These are phyloP conservation scores for Ooceraea biroi DNA, from an alignment of 1,140 invertebrate genomes.

Conservation along the genomic window DNA sequence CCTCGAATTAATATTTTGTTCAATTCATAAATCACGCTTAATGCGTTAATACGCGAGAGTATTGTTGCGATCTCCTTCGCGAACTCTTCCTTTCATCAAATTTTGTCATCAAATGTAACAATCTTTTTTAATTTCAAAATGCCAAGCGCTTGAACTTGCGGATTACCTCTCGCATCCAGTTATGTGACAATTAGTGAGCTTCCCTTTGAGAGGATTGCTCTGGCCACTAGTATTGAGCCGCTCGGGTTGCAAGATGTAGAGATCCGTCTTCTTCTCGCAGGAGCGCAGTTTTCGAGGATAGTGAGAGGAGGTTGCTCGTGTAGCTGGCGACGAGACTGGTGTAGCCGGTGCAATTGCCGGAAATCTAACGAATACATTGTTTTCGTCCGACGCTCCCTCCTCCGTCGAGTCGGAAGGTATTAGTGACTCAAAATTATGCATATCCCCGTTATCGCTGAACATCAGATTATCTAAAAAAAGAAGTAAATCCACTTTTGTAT, in stretches of 20 bases:
- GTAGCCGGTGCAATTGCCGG: conserved; percentile 78
- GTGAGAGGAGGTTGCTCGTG: conserved; percentile 80
- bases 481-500: neutral
- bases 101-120: too few species aligned
- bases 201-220: conserved; percentile 93
- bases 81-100: too few species aligned
- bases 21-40: too few species aligned
- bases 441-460: conserved; percentile 45
- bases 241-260: conserved; percentile 94
- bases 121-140: too few species aligned
- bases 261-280: conserved; percentile 95
- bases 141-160: too few species aligned
- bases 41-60: too few species aligned
- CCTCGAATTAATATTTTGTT: too few species aligned
- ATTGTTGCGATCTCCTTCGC: too few species aligned
- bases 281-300: conserved; percentile 87
- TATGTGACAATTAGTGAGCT: conserved; percentile 95
- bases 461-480: conserved; percentile 44
- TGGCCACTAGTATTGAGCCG: conserved; percentile 92
- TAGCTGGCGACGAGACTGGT: conserved; percentile 81
- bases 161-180: conserved; percentile 94
- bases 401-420: conserved; percentile 75
- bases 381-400: conserved; percentile 74
- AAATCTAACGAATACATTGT: conserved; percentile 71
- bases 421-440: conserved; percentile 34